Evolutionary conservation across 1,140 invertebrate species (phyloP).

Genomic region (Panulirus ornatus): DNA sequence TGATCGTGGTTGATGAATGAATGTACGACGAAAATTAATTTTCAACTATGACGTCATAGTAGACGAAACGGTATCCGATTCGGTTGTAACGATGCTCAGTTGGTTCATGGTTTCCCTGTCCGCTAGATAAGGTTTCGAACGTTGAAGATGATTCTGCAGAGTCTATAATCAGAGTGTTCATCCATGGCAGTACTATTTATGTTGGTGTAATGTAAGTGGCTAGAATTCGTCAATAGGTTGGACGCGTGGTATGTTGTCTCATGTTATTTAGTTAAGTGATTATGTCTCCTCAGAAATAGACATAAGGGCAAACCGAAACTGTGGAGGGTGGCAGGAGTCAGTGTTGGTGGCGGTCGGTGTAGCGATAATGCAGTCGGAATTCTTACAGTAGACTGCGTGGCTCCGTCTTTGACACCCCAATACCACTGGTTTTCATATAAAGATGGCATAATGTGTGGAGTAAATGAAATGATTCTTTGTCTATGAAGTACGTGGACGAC

Average conservation of each 20-base stretch:
- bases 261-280: background rate
- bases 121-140: slow-evolving; percentile 6
- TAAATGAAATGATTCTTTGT: background rate
- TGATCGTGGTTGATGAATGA: background rate
- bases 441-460: background rate
- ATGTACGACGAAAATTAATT: slow-evolving; percentile 12
- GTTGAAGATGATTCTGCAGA: background rate
- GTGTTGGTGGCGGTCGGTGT: background rate
- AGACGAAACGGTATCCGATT: background rate
- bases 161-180: slow-evolving; percentile 35
- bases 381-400: slow-evolving; percentile 28
- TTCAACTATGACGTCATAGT: background rate
- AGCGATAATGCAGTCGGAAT: background rate
- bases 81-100: background rate
- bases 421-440: background rate
- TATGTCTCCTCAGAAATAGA: background rate
- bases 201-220: slow-evolving; percentile 37
- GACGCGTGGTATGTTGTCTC: background rate
- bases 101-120: background rate
- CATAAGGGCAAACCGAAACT: too few relatives aligned
- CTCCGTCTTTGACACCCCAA: background rate
- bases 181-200: slow-evolving; percentile 44
- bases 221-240: background rate
- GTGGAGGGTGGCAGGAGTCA: background rate
- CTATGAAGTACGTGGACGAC: background rate